A percentile compares a stretch with the other conserved stretches of the same genome.
Conservation (phyloP, 2,888 invertebrate genomes). For the Sphaerophoria rueppellii region DNA sequence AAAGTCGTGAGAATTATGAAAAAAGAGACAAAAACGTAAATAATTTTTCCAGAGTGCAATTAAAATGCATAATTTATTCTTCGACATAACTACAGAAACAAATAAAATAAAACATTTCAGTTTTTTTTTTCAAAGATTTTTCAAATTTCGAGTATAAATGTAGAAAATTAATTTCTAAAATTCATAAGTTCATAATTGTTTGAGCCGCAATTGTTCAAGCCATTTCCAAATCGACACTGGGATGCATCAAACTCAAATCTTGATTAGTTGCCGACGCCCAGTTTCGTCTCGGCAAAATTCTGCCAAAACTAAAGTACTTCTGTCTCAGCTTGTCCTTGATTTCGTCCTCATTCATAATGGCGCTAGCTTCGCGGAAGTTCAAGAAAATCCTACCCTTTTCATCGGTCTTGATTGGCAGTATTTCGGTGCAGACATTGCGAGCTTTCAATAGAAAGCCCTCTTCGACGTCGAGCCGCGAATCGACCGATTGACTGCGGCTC, state of each 20-base stretch:
- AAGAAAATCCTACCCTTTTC: conserved; percentile 81
- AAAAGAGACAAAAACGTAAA: background rate
- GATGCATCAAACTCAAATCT: conserved; percentile 55
- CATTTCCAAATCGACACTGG: conserved; percentile 45
- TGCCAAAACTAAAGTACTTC: conserved; percentile 80
- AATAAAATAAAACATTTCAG: background rate
- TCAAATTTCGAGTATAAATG: conserved; percentile 53
- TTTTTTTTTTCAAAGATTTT: background rate
- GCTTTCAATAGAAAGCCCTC: conserved; percentile 80
- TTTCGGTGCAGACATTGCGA: conserved; percentile 82
- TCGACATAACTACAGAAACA: background rate
- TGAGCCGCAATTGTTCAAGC: conserved; percentile 31
- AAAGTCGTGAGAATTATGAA: no score
- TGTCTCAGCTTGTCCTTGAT: conserved; percentile 81
- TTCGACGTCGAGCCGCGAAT: conserved; percentile 79
- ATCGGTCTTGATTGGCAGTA: conserved; percentile 82
- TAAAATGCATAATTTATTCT: conserved; percentile 15
- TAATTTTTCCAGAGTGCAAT: conserved; percentile 17
- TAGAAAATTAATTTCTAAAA: conserved; percentile 55
- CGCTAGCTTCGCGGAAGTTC: conserved; percentile 81
- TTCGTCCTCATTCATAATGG: conserved; percentile 82
- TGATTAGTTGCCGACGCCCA: conserved; percentile 81
- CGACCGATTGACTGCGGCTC: conserved; percentile 83
- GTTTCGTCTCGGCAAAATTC: conserved; percentile 79
- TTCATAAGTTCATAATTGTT: background rate